Evolutionary conservation across 2,888 invertebrate species (phyloP), one percentile per base, ranked within the genome.

Genomic region (Acronicta aceris): DNA sequence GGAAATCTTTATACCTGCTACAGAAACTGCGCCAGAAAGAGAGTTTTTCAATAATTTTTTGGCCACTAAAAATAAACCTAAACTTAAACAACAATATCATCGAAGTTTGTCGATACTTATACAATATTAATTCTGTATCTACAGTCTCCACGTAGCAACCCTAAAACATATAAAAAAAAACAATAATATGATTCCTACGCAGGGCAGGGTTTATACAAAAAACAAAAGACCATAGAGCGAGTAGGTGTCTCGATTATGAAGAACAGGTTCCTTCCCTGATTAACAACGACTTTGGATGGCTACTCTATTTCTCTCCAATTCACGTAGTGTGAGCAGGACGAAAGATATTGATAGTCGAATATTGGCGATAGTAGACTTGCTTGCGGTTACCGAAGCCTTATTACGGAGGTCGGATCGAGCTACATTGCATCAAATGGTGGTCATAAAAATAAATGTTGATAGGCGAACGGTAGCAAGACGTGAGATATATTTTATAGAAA

Each of bases 381-480:
- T 85, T 91, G 93, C 82, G 92, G 93, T 92, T 81, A 79, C 79
- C 74, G 90, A 92, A 91, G 89, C 90, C 90, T 84, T 90, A 89
- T 78, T 81, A 74, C 51, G 60, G 56, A 42, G 21, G 40, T 54
- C 54, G 54, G 65, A 57, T 55, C 50, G 65, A 63, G 53, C 53
- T 36, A 58, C 65, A 54, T 64, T 64, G 59, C 62, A 63, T 49
- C 59, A 56, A 52, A 54, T 49, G 45, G 63, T 42, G 57, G 36
- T 38, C 55, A 46, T 68, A 60, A 76, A 73, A 76, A 73, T 71
- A 59, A 73, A 71, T 73, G 74, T 60, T 71, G 69, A 58, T 66
- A 47, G 53, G 50, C 27, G 51, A 59, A 68, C 69, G 73, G 71
- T 67, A 68, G 71, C 59, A 45, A 60, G 73, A 55, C 36, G 60